A percentile compares a stretch with the other conserved stretches of the same genome.
Conservation (phyloP, 2,888 invertebrate genomes). For the Coecobrya sp. region DNA sequence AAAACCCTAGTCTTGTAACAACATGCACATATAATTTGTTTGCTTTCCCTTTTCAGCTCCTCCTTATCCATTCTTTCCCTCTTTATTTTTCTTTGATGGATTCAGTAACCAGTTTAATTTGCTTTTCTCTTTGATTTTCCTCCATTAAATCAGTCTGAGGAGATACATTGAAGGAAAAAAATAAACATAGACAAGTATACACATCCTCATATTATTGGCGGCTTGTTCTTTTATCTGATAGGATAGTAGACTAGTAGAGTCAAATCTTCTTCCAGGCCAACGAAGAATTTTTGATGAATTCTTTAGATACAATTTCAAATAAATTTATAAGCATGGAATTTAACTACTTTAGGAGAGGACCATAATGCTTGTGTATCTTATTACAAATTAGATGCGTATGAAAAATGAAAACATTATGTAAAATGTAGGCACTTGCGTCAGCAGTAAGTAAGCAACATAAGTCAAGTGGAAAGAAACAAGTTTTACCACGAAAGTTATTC, state of each 20-base stretch:
- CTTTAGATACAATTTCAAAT: neutral
- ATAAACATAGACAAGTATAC: neutral
- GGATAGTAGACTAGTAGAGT: neutral
- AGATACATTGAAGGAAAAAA: neutral
- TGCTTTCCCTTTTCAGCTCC: neutral
- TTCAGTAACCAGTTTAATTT: slow-evolving; percentile 52
- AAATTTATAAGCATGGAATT: neutral
- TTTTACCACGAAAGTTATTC: neutral
- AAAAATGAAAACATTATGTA: neutral
- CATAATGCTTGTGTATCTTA: neutral
- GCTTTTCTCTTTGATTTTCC: slow-evolving; percentile 49
- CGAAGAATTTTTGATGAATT: slow-evolving; percentile 11
- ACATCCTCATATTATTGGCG: neutral
- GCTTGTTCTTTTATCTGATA: neutral
- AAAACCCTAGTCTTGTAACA: no score
- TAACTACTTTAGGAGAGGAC: neutral
- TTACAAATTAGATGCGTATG: neutral
- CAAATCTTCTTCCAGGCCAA: neutral
- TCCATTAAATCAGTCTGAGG: neutral
- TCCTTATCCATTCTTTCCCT: neutral
- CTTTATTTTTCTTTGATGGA: slow-evolving; percentile 33
- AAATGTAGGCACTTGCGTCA: neutral
- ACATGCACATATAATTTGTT: slow-evolving; percentile 21
- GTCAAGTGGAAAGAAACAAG: neutral
- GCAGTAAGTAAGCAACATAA: neutral